These are phyloP conservation scores for Xerus inauris DNA, from an alignment of 2,113 vertebrate genomes.

Conservation along the genomic window DNA sequence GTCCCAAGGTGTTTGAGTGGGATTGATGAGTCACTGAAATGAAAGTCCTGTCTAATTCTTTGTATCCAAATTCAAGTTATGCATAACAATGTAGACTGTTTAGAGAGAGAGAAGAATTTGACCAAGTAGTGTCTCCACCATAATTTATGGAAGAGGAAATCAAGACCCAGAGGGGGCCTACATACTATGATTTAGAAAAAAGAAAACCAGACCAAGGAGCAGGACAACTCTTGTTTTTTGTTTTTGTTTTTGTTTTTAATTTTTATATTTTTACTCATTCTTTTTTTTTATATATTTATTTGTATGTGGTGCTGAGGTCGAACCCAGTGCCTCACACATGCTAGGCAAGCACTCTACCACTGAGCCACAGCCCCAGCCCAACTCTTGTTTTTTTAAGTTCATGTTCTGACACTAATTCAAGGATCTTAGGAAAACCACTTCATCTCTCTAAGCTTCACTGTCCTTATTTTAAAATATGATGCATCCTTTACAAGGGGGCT, in stretches of 20 bases:
- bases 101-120: neutral
- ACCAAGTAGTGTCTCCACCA: neutral
- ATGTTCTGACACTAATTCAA: neutral
- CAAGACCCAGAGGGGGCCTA: neutral
- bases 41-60: neutral
- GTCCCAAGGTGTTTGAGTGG: neutral
- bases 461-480: slow-evolving; percentile 28
- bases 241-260: too few species aligned
- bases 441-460: neutral
- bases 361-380: too few species aligned
- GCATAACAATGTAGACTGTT: neutral
- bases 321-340: too few species aligned
- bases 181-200: neutral
- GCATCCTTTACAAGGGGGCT: neutral
- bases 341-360: too few species aligned
- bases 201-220: neutral
- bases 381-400: neutral
- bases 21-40: neutral
- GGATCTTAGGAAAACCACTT: neutral
- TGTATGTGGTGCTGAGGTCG: too few species aligned
- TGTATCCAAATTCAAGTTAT: slow-evolving; percentile 12
- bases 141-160: slow-evolving; percentile 12
- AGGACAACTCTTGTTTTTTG: neutral
- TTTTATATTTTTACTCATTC: too few species aligned
- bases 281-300: too few species aligned